Percentiles rank a stretch among this genome's conserved stretches.
phyloP scores from a whole-genome alignment of 1,140 invertebrate genomes.

The Phenacoccus solenopsis region DNA sequence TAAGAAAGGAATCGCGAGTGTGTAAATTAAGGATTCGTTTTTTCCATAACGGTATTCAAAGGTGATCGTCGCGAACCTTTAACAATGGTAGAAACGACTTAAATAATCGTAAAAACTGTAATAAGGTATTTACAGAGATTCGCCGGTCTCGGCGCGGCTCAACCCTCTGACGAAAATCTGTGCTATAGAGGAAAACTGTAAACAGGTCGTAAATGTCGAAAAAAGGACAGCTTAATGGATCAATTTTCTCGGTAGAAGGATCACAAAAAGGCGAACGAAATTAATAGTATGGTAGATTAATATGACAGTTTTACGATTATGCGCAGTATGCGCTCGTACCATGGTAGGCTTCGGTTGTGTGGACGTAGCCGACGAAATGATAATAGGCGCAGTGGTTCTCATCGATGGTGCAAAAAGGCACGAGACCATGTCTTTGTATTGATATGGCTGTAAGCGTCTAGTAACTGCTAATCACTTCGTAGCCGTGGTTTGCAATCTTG shows the following conservation, averaged over 20 bases:
- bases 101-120: neutral
- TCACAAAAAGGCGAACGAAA: neutral
- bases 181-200: neutral
- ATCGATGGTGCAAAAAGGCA: neutral
- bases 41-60: too few species aligned
- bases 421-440: too few species aligned
- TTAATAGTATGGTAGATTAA: constrained; percentile 3
- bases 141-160: neutral
- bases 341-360: neutral
- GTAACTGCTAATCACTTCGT: too few species aligned
- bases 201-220: neutral
- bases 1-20: too few species aligned
- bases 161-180: neutral
- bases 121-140: neutral
- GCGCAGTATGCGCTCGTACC: neutral
- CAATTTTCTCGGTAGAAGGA: neutral
- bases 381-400: neutral
- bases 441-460: too few species aligned
- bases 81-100: too few species aligned
- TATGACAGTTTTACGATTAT: constrained; percentile 3
- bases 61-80: too few species aligned
- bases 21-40: too few species aligned
- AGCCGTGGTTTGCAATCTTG: too few species aligned
- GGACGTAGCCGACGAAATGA: neutral
- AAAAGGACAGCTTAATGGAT: neutral